phyloP scores from a whole-genome alignment of 2,888 invertebrate species.

The Nemapogon koenigi region DNA sequence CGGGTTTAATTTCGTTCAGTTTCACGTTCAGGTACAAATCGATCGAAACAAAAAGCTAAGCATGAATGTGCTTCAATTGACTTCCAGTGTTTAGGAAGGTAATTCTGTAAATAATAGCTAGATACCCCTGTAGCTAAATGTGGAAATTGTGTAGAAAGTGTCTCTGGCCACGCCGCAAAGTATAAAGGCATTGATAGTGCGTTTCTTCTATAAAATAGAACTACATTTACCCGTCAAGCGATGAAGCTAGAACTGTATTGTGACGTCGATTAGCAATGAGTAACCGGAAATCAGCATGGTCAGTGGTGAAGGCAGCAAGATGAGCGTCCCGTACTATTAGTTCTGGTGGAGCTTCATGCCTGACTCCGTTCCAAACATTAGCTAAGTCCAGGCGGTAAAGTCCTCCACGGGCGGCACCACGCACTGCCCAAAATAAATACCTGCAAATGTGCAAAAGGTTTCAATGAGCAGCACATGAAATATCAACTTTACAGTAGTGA shows the following conservation, averaged over 20 bases:
- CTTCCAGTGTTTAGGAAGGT: too few relatives aligned
- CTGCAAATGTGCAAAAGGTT: slow-evolving; percentile 34
- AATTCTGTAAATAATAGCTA: too few relatives aligned
- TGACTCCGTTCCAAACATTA: slow-evolving; percentile 77
- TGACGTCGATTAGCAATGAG: slow-evolving; percentile 75
- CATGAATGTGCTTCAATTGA: too few relatives aligned
- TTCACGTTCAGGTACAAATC: not conserved
- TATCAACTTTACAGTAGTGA: too few relatives aligned
- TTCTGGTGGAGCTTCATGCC: slow-evolving; percentile 71
- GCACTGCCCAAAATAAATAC: slow-evolving; percentile 80
- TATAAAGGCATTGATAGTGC: too few relatives aligned
- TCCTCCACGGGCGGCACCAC: slow-evolving; percentile 65
- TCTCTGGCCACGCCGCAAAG: too few relatives aligned
- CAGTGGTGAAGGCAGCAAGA: slow-evolving; percentile 84
- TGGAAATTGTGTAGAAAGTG: too few relatives aligned
- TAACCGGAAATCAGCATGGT: slow-evolving; percentile 81
- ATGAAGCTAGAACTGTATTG: slow-evolving; percentile 82
- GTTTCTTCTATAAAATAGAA: slow-evolving; percentile 8
- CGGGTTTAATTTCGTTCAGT: not conserved
- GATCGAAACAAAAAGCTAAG: too few relatives aligned
- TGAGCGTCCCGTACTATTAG: slow-evolving; percentile 70
- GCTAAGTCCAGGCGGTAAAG: slow-evolving; percentile 79
- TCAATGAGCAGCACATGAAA: too few relatives aligned
- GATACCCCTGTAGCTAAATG: too few relatives aligned
- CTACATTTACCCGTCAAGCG: slow-evolving; percentile 78